Conservation (phyloP, 2,113 vertebrate genomes). For the Drymodes brunneopygia region DNA sequence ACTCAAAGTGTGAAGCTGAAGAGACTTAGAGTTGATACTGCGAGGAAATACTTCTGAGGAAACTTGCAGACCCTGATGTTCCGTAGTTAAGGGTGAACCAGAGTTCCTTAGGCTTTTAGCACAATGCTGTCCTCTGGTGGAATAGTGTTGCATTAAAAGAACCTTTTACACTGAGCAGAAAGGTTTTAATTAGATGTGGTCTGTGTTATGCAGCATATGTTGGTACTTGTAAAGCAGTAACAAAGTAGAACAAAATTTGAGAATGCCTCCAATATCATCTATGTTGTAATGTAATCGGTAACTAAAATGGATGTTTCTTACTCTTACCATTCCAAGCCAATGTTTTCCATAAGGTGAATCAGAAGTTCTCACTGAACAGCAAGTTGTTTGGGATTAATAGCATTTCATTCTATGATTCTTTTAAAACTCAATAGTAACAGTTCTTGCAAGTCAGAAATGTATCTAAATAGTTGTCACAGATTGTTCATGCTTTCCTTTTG, state of each 20-base stretch:
- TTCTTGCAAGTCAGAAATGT: background rate
- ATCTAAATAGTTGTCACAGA: background rate
- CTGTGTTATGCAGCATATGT: accelerated
- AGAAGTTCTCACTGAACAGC: background rate
- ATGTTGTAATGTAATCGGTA: background rate
- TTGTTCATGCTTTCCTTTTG: background rate
- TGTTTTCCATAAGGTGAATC: background rate
- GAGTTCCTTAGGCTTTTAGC: background rate
- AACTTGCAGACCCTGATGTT: background rate
- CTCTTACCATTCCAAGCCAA: accelerated
- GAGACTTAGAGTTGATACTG: background rate
- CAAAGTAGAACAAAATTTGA: background rate
- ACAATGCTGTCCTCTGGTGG: constrained; percentile 30
- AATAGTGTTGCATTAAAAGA: background rate
- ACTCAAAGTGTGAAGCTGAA: background rate
- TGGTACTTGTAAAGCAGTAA: background rate
- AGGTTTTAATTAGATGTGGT: background rate
- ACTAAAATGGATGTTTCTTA: background rate
- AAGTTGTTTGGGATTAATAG: background rate
- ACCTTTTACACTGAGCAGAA: background rate
- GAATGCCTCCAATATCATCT: accelerated
- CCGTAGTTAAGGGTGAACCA: background rate
- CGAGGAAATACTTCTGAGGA: background rate
- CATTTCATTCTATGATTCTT: background rate
- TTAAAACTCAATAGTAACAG: background rate